Conservation (phyloP, 2,113 vertebrate species). For the Pterocles gutturalis region DNA sequence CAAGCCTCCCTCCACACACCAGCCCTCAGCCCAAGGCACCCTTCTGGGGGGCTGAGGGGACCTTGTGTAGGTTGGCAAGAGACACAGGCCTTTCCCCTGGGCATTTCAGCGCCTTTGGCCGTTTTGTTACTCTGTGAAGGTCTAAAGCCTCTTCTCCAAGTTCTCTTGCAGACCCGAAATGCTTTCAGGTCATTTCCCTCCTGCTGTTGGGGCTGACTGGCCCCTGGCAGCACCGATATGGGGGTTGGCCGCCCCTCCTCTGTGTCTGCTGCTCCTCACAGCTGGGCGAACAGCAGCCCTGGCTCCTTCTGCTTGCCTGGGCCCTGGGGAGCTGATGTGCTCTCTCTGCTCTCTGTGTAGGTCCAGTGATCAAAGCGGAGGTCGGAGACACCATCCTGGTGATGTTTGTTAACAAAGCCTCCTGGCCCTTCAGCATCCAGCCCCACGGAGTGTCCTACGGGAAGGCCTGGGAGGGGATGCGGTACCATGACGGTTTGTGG, state of each 20-base stretch:
- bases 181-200: not conserved
- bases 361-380: constrained; percentile 82
- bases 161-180: not conserved
- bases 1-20: not conserved
- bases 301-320: not conserved
- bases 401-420: constrained; percentile 79
- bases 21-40: not conserved
- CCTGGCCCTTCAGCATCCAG: constrained; percentile 81
- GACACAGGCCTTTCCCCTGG: not conserved
- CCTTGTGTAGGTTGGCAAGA: rapidly evolving
- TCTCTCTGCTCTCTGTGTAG: constrained; percentile 23
- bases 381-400: constrained; percentile 81
- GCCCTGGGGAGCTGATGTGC: not conserved
- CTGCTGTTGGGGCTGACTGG: rapidly evolving
- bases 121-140: not conserved
- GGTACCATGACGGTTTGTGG: constrained; percentile 76
- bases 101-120: not conserved
- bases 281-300: not conserved
- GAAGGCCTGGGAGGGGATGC: constrained; percentile 72
- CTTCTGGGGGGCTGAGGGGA: not conserved
- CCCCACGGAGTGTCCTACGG: constrained; percentile 79
- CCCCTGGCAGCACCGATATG: rapidly evolving
- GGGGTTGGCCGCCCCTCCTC: rapidly evolving
- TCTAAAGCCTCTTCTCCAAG: not conserved
- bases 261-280: not conserved